Base-by-base conservation (phyloP, 2,797 vertebrate genomes). In the Peromyscus attwateri region DNA sequence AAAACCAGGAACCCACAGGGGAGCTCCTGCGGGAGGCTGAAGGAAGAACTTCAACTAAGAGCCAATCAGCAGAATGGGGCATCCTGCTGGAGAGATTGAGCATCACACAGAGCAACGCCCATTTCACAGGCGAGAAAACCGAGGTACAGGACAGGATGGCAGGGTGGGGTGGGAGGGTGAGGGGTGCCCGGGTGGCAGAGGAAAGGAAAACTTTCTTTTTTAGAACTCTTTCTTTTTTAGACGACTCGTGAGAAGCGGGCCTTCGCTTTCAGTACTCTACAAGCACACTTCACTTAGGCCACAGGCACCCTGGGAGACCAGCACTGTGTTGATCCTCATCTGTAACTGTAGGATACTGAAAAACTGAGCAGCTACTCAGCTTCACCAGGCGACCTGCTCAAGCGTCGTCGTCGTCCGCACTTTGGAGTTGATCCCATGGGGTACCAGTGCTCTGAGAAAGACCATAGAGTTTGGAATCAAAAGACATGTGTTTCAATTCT, bases 401-500 rank as follows among this genome's bases (percentile, higher is more conserved):
- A 91, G 25, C 14, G 37, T 70, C 52, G 9, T 70, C 52, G 9
- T 75, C 66, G 73, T 88, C 68, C 57, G 85, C 93, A 55, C 79
- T 95, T 79, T 62, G 77, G 9, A 91, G 76, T 1, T 49, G 75
- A 82, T 80, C 75, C 68, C 91, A 40, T 9, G 1, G 21, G 31
- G 37, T 62, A 46, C 77, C 55, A 55, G 34, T 19, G 27, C 29
- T 70, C 5, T 12, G 3, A 29, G 81, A 75, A 77, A 83, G 83
- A 95, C 66, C 52, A 7, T 3, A n/a, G 37, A 73, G 70, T 81
- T 90, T 95, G 40, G 43, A 93, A 81, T 89, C 52, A 77, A 55
- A 95, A 87, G 77, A 79, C 16, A 4, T 40, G 13, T 68, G 31
- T 91, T 95, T 64, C 37, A 92, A 90, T 82, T 55, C 96, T 95